Conservation (phyloP, 2,113 vertebrate species). For the Brienomyrus brachyistius region DNA sequence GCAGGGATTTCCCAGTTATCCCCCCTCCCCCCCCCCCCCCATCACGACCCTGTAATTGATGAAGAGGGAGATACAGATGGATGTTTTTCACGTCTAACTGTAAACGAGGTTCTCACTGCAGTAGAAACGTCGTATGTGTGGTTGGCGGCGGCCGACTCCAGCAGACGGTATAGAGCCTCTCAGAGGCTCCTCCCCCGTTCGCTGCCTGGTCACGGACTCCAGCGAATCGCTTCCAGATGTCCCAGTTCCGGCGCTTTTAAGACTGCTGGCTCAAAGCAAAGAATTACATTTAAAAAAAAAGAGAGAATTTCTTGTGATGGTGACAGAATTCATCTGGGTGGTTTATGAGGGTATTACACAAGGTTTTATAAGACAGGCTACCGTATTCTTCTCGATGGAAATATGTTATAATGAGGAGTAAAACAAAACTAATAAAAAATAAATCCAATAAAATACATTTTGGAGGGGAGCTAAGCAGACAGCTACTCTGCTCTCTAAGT, state of each 20-base stretch:
- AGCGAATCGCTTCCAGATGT: slow-evolving; percentile 22
- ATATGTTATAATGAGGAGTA: background rate
- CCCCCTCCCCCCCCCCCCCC: background rate
- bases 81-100: background rate
- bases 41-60: background rate
- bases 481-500: background rate
- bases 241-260: background rate
- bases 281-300: background rate
- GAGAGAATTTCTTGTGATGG: slow-evolving; percentile 13
- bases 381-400: slow-evolving; percentile 5
- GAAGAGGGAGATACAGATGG: background rate
- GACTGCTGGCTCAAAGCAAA: background rate
- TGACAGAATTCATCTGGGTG: background rate
- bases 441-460: background rate
- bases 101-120: too few relatives aligned
- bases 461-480: background rate
- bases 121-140: background rate
- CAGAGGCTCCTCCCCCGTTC: background rate
- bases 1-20: background rate
- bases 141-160: background rate
- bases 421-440: slow-evolving; percentile 20
- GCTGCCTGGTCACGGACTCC: background rate
- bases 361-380: background rate
- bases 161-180: background rate
- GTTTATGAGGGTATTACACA: background rate